Conservation (phyloP, 2,888 invertebrate species). For the Diarsia dahlii region DNA sequence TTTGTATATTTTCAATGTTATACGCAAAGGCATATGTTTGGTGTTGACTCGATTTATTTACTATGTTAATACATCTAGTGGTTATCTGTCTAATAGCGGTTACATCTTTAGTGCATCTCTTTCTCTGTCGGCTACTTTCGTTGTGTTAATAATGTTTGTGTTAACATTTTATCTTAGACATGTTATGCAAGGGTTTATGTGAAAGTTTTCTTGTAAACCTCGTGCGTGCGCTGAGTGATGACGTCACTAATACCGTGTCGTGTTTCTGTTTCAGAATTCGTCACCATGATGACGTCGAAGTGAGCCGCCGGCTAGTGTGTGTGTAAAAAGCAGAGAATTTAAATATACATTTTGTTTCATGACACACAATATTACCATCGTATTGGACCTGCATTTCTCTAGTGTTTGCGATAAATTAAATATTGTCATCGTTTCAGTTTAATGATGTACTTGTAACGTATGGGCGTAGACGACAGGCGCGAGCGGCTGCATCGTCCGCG, state of each 20-base stretch:
- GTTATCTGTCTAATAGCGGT: conserved; percentile 81
- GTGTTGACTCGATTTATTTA: conserved; percentile 66
- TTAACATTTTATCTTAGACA: conserved; percentile 76
- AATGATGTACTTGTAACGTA: conserved; percentile 80
- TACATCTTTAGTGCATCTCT: conserved; percentile 84
- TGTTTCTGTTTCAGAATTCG: conserved; percentile 95
- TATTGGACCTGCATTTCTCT: conserved; percentile 92
- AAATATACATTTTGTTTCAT: conserved; percentile 92
- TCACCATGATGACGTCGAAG: conserved; percentile 99
- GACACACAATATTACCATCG: conserved; percentile 91
- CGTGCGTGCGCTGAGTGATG: conserved; percentile 19
- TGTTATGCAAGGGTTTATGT: conserved; percentile 76
- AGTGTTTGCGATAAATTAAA: conserved; percentile 91
- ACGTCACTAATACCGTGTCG: conserved; percentile 66
- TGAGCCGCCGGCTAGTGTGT: conserved; percentile 94
- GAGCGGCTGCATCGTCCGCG: conserved; percentile 49
- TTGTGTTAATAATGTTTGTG: conserved; percentile 79
- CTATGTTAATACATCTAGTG: conserved; percentile 74
- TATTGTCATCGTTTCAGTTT: conserved; percentile 90
- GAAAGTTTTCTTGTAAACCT: conserved; percentile 64
- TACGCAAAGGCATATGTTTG: conserved; percentile 68
- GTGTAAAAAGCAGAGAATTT: conserved; percentile 91
- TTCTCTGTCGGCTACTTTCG: conserved; percentile 82
- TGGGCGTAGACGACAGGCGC: conserved; percentile 68
- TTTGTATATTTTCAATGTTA: conserved; percentile 43